Evolutionary conservation across 2,113 vertebrate genomes (phyloP), one percentile per base, ranked within the genome.

Genomic region (Petrocephalus zakoni): DNA sequence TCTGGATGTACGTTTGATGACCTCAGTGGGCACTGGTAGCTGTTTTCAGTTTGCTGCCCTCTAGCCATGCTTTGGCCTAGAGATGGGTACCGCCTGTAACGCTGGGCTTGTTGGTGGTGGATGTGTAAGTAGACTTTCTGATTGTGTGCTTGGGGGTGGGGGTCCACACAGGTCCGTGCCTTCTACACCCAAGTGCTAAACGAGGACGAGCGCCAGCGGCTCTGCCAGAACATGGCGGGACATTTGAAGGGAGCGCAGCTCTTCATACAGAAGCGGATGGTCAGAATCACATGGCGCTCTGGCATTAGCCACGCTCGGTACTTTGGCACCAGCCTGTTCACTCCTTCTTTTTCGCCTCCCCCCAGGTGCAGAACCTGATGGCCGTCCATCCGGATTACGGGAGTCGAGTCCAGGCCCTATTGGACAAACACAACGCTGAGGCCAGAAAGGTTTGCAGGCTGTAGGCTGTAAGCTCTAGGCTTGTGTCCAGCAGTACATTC

Each of bases 191-290:
- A 95, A 5, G 97, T 99, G 29, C 94, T 99, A 93, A 97, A 94
- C 0, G 97, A 97, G 2, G 96, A 95, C 0, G 92, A 99, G 91
- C 95, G 97, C 1, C 93, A 93, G 84, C 96, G 96, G 37, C 94
- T 99, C 34, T 97, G 97, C n/a, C 93, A 96, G 89, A 99, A 99
- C 92, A 92, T 99, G 47, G 98, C 98, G 0, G 92, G 94, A 0
- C 92, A 94, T 1, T 93, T 99, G 47, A 99, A 97, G 86, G 96
- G 94, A 5, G 96, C 98, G 0, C 98, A 99, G 3, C 93, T 95
- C 9, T 99, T 99, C 93, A 98, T 99, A 93, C 98, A 99, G 91
- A 96, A 96, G 90, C 96, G 97, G 93, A 95, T 94, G 91, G 98
- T 99, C 93, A 95, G 96, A n/a, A n/a, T 22, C 7, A 8, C n/a